Evolutionary conservation across 2,797 vertebrate genomes (phyloP).

Genomic region (Coendou prehensilis): DNA sequence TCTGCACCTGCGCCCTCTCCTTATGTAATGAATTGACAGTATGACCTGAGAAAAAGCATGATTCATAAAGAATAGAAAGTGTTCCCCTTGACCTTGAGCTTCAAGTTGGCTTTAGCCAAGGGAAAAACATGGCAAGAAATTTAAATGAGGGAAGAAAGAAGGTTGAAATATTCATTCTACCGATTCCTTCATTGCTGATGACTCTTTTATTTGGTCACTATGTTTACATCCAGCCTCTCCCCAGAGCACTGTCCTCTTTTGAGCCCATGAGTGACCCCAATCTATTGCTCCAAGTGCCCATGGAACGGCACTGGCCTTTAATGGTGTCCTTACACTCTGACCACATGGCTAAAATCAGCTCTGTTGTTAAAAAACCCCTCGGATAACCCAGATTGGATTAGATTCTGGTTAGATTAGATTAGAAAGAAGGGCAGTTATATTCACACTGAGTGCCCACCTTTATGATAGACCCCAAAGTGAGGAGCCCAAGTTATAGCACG

Average conservation of each 20-base stretch:
- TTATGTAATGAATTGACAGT: background rate
- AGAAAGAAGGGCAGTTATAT: background rate
- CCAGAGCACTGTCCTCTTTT: background rate
- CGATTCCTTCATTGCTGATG: background rate
- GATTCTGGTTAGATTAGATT: background rate
- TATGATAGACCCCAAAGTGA: background rate
- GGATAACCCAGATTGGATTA: background rate
- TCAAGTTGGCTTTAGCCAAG: background rate
- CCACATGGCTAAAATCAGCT: background rate
- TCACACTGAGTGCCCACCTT: background rate
- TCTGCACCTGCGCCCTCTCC: fast-evolving
- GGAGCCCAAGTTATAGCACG: background rate
- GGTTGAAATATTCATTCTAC: background rate
- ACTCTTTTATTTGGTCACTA: background rate
- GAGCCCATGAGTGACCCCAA: background rate
- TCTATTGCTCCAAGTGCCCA: too few relatives aligned
- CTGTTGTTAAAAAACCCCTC: background rate
- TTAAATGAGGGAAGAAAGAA: background rate
- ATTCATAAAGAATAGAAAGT: background rate
- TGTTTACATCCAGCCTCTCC: background rate
- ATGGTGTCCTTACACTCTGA: background rate
- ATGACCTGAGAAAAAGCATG: background rate
- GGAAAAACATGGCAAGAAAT: background rate
- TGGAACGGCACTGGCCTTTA: background rate
- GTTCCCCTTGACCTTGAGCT: background rate